A percentile compares a stretch with the other conserved stretches of the same genome.
phyloP scores from a whole-genome alignment of 2,888 invertebrate genomes.

The Ferrisia virgata region DNA sequence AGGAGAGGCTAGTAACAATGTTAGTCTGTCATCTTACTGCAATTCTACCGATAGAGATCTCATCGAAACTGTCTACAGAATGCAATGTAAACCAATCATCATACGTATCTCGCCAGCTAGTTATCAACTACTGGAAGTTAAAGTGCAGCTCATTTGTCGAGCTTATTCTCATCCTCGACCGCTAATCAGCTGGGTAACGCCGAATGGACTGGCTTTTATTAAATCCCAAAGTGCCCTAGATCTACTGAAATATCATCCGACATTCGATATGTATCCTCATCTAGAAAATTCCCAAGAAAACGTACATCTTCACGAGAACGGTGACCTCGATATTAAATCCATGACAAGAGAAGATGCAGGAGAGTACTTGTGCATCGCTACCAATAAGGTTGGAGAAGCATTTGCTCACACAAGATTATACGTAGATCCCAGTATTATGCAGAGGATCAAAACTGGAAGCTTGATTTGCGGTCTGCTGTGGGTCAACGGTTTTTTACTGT shows the following conservation, averaged over 20 bases:
- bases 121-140: not conserved
- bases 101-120: not conserved
- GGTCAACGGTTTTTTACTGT: constrained; percentile 28
- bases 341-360: constrained; percentile 39
- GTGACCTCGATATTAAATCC: constrained; percentile 8
- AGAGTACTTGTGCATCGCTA: constrained; percentile 35
- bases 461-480: constrained; percentile 24
- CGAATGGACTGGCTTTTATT: constrained; percentile 49
- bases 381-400: constrained; percentile 29
- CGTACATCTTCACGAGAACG: not conserved
- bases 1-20: not conserved
- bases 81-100: constrained; percentile 31
- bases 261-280: not conserved
- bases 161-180: constrained; percentile 74
- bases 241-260: not conserved
- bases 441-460: constrained; percentile 37
- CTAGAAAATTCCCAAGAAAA: not conserved
- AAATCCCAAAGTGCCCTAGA: constrained; percentile 5
- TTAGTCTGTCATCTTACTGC: not conserved
- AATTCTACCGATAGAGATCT: constrained; percentile 22
- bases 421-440: constrained; percentile 38
- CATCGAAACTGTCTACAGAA: not conserved
- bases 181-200: constrained; percentile 74
- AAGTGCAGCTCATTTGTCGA: constrained; percentile 65
- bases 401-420: constrained; percentile 11